Conservation (phyloP, 2,113 vertebrate species). For the Perca fluviatilis region DNA sequence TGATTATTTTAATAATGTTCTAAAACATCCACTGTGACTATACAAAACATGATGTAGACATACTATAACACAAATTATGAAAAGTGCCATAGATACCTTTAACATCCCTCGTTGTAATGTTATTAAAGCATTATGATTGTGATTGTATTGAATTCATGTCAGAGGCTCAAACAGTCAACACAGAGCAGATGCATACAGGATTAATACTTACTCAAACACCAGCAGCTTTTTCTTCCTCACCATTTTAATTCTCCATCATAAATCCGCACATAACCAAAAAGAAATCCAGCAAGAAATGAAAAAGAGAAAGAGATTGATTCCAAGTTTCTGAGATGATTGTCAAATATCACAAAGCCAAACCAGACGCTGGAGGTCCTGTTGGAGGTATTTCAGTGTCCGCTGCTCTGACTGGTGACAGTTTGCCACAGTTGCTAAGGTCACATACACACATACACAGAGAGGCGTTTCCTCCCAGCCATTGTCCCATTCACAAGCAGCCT, state of each 20-base stretch:
- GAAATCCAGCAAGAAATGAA: constrained; percentile 30
- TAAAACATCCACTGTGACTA: background rate
- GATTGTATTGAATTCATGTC: background rate
- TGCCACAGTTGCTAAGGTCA: constrained; percentile 48
- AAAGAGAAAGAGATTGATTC: constrained; percentile 1
- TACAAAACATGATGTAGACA: background rate
- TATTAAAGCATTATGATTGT: background rate
- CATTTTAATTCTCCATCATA: constrained; percentile 82
- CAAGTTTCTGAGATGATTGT: constrained; percentile 14
- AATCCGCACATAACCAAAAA: constrained; percentile 53
- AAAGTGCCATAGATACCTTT: background rate
- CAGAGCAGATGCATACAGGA: background rate
- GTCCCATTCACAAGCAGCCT: constrained; percentile 40
- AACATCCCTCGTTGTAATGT: background rate
- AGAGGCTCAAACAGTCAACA: constrained; percentile 7
- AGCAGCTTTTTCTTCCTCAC: constrained; percentile 80
- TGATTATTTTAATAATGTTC: background rate
- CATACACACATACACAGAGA: constrained; percentile 14
- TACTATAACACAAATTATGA: background rate
- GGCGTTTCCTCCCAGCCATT: constrained; percentile 46
- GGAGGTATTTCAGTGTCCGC: constrained; percentile 56
- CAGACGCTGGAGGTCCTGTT: constrained; percentile 51
- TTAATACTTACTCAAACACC: constrained; percentile 80
- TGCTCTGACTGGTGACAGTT: constrained; percentile 54
- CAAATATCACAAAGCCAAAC: constrained; percentile 50